Base-by-base conservation (phyloP, 2,797 vertebrate genomes). In the Pristis pectinata region DNA sequence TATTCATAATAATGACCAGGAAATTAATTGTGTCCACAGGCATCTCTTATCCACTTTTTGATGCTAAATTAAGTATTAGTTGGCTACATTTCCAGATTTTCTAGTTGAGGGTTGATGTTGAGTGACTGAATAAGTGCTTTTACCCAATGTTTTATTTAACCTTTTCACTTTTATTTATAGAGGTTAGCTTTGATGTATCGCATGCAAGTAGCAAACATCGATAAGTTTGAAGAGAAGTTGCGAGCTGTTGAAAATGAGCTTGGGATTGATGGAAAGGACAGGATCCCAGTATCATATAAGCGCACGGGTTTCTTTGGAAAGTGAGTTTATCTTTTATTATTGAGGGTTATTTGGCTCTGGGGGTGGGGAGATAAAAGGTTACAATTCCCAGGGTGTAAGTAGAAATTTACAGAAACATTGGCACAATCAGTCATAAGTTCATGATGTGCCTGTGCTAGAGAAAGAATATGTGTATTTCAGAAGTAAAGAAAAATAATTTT, bases 151-250 rank as follows among this genome's bases (percentile, higher is more conserved):
- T 94, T 94, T 91, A 67, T 49, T 49, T 49, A 49, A 49, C 49
- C 49, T 80, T 59, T 70, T 3, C 94, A 44, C 49, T 49, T n/a
- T 95, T 94, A 77, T 87, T 64, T 93, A 30, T 97, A 99, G 98
- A 98, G 98, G 49, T 96, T 98, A 95, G 97, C 97, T 0, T 96
- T 98, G 95, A 97, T 98, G 97, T 99, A 98, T 96, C 97, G 97
- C 56, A 99, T 99, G 98, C 98, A 99, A 95, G 98, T 99, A 82
- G 98, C 98, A 95, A 99, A 99, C 95, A 99, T 99, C 0, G 98
- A 99, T 96, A 99, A 98, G 95, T 99, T 99, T 95, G 99, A 99
- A 95, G 99, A 99, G 97, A 99, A 99, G 96, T 97, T 99, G 91
- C 97, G 98, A 95, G 98, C 98, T 0, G 98, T 97, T 0, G 99